Conservation (phyloP, 2,888 invertebrate species). For the Eueremaeus valkanovi region DNA sequence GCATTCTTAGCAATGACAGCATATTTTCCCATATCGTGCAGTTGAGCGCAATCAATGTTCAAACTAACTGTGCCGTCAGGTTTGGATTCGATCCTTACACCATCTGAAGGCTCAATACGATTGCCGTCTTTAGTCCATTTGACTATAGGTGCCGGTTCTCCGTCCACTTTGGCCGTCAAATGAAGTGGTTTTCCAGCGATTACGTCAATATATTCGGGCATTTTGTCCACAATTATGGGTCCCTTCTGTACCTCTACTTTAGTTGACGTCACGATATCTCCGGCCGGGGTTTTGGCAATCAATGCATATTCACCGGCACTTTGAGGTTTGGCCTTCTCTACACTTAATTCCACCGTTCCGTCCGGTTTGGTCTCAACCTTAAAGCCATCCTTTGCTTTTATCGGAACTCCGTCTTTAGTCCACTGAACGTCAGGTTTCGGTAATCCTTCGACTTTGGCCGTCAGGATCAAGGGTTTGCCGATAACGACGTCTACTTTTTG, state of each 20-base stretch:
- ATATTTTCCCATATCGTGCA: conserved; percentile 52
- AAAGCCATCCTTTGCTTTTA: background rate
- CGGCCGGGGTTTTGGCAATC: conserved; percentile 63
- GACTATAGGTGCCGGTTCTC: conserved; percentile 61
- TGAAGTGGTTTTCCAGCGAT: conserved; percentile 69
- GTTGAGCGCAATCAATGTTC: conserved; percentile 46
- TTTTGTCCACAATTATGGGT: conserved; percentile 57
- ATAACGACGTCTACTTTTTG: conserved; percentile 52
- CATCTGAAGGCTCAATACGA: background rate
- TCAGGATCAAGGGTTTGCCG: conserved; percentile 69
- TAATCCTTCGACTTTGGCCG: conserved; percentile 82
- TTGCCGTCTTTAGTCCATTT: conserved; percentile 39
- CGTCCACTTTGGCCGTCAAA: conserved; percentile 70
- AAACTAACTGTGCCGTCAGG: conserved; percentile 48
- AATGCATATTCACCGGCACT: conserved; percentile 52
- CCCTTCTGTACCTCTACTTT: conserved; percentile 33
- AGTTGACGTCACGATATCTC: conserved; percentile 58
- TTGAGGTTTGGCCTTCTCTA: conserved; percentile 56
- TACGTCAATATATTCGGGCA: conserved; percentile 56
- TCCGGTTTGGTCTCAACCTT: conserved; percentile 31
- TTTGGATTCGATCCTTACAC: conserved; percentile 18
- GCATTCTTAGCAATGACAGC: conserved; percentile 52
- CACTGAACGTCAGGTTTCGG: conserved; percentile 80
- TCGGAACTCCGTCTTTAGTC: conserved; percentile 51
- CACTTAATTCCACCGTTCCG: conserved; percentile 49